Base-by-base conservation (phyloP, 2,888 invertebrate species). In the Resseliella maxima region DNA sequence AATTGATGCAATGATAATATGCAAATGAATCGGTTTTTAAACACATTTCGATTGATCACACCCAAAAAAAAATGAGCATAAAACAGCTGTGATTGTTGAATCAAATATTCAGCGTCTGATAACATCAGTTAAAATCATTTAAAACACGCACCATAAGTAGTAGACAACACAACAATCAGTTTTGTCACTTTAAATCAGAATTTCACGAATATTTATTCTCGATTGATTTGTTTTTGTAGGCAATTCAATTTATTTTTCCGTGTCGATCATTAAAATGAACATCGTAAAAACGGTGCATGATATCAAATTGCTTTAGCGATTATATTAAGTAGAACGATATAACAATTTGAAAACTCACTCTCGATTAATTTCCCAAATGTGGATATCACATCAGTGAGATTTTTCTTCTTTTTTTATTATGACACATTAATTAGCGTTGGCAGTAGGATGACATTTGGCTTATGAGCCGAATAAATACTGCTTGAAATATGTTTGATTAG, bases 361-460 rank as follows among this genome's bases (percentile, higher is more conserved):
- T 8, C 18, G 46, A 50, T 50, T n/a, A 59, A 24, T 59, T 31
- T 72, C 15, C 72, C n/a, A 27, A 24, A 59, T 24, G 59, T 24
- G 59, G 27, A 6, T 59, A n/a, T 59, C 59, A 21, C 3, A 24
- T n/a, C n/a, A 59, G 27, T 24, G 24, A 59, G 59, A 59, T 59
- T 59, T 59, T 59, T n/a, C n/a, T n/a, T n/a, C n/a, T n/a, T n/a
- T 24, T 59, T 59, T 21, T 21, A 50, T 15, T 72, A 18, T 72
- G 72, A 35, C 72, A 72, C 31, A 12, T 72, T 35, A 72, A 72
- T 72, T 72, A 72, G 72, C 72, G 72, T 72, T 72, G 72, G 72
- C 5, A 72, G n/a, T 15, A n/a, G 72, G 31, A 72, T 72, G 72
- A 72, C 72, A 72, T 72, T 72, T 72, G 72, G 31, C 15, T 72